Conservation (phyloP, 2,888 invertebrate species). For the Abrostola tripartita region DNA sequence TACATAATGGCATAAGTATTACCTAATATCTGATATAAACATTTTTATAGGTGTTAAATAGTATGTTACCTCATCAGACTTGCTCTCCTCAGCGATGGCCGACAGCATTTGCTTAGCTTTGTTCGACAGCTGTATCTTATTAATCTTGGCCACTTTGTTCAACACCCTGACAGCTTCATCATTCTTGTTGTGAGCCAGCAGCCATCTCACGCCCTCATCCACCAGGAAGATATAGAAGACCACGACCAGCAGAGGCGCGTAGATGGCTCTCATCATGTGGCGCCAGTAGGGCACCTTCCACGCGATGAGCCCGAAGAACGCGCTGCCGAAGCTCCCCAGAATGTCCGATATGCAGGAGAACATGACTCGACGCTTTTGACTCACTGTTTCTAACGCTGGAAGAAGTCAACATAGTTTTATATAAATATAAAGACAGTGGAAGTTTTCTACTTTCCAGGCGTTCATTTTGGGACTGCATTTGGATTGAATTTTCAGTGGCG, state of each 20-base stretch:
- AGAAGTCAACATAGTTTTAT: slow-evolving; percentile 11
- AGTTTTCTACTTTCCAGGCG: background rate
- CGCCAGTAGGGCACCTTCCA: slow-evolving; percentile 93
- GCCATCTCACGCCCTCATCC: slow-evolving; percentile 94
- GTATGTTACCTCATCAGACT: slow-evolving; percentile 66
- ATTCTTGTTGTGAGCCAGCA: slow-evolving; percentile 91
- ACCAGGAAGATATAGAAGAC: slow-evolving; percentile 91
- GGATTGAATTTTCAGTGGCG: no score
- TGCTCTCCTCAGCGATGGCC: slow-evolving; percentile 73
- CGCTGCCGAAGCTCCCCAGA: slow-evolving; percentile 89
- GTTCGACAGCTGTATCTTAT: slow-evolving; percentile 88
- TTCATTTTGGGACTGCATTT: no score
- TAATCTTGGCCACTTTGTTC: slow-evolving; percentile 90
- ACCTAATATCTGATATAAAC: no score
- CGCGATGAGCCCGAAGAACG: slow-evolving; percentile 91
- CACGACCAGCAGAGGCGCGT: slow-evolving; percentile 91
- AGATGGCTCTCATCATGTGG: slow-evolving; percentile 90
- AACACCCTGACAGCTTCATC: slow-evolving; percentile 90
- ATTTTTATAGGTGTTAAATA: background rate
- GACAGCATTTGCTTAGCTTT: slow-evolving; percentile 83
- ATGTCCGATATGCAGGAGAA: slow-evolving; percentile 82
- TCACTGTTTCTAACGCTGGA: slow-evolving; percentile 81
- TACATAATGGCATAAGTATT: background rate
- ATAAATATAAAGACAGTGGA: slow-evolving; percentile 9
- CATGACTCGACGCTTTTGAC: slow-evolving; percentile 78